Evolutionary conservation across 2,113 vertebrate species (phyloP).

Genomic region (Aspidoscelis tigris): DNA sequence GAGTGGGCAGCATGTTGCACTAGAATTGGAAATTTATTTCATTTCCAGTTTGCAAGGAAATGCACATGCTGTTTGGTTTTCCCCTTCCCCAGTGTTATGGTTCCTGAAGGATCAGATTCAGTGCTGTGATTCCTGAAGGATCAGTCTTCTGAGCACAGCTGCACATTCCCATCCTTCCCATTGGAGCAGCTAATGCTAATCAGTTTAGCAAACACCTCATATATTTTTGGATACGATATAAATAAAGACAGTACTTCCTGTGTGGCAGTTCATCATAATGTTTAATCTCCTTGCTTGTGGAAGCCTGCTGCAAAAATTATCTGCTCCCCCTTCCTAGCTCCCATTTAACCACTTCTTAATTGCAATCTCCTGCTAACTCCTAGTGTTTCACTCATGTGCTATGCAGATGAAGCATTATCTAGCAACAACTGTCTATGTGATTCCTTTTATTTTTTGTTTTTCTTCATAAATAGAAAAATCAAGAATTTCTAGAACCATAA

Average conservation of each 20-base stretch:
- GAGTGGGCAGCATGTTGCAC: not conserved
- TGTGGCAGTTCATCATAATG: not conserved
- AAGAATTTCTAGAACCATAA: too few species aligned
- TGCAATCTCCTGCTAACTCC: not conserved
- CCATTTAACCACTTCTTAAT: not conserved
- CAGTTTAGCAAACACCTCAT: not conserved
- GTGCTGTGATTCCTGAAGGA: not conserved
- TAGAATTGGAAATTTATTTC: not conserved
- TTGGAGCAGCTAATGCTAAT: not conserved
- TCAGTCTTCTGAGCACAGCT: not conserved
- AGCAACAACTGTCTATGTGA: not conserved
- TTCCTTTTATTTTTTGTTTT: not conserved
- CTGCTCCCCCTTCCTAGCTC: not conserved
- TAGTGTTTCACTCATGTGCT: not conserved
- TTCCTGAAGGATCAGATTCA: not conserved
- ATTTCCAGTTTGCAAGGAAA: not conserved
- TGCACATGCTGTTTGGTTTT: not conserved
- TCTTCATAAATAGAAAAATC: not conserved
- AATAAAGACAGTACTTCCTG: not conserved
- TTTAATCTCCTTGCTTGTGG: not conserved
- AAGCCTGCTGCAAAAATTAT: not conserved
- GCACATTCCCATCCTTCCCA: not conserved
- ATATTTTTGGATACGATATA: conserved; percentile 29
- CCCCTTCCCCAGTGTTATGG: not conserved
- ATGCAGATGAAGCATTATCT: not conserved